Conservation (phyloP, 2,888 invertebrate genomes). For the Lasioglossum morio region DNA sequence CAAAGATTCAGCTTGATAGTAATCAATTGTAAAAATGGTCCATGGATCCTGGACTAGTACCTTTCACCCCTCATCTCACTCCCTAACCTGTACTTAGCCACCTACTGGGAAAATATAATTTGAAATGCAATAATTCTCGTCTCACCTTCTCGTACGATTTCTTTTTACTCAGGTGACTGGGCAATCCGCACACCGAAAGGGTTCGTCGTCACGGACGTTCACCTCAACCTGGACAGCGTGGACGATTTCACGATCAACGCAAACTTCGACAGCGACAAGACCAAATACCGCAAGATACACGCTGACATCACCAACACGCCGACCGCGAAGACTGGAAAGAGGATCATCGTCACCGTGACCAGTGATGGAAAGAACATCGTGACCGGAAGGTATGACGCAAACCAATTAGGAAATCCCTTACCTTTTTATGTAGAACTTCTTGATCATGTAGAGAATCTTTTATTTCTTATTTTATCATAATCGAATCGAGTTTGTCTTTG, state of each 20-base stretch:
- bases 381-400: constrained; percentile 87
- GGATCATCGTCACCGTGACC: constrained; percentile 88
- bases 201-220: constrained; percentile 85
- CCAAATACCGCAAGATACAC: constrained; percentile 88
- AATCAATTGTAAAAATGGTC: too few species aligned
- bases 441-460: too few species aligned
- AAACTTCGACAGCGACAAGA: constrained; percentile 87
- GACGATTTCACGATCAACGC: constrained; percentile 89
- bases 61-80: too few species aligned
- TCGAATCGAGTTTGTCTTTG: not conserved
- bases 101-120: too few species aligned
- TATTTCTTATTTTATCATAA: too few species aligned
- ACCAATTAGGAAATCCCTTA: too few species aligned
- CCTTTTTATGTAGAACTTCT: too few species aligned
- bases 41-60: too few species aligned
- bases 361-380: constrained; percentile 89
- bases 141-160: not conserved
- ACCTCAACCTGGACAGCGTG: constrained; percentile 86
- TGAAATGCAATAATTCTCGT: too few species aligned
- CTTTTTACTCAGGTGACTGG: constrained; percentile 74
- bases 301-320: constrained; percentile 88
- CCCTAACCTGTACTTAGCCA: too few species aligned
- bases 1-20: too few species aligned
- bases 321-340: constrained; percentile 87
- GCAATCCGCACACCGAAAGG: constrained; percentile 81